Conservation (phyloP, 2,113 vertebrate genomes). For the Gadus macrocephalus region DNA sequence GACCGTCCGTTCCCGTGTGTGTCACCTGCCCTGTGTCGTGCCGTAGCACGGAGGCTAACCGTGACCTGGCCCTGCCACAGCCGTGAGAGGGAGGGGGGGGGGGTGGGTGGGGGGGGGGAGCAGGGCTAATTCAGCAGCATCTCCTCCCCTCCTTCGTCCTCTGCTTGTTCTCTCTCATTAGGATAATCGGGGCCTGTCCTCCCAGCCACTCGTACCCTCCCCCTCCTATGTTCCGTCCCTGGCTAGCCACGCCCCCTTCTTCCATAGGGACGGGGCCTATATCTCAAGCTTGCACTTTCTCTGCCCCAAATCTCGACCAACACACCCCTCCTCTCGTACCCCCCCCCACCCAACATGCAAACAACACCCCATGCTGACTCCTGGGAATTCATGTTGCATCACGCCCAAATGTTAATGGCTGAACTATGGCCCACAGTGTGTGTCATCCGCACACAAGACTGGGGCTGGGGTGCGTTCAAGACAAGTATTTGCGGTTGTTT, state of each 20-base stretch:
- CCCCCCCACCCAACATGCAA: neutral
- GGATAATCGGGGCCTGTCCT: conserved; percentile 71
- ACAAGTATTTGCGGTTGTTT: no score
- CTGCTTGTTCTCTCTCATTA: conserved; percentile 71
- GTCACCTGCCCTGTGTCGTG: no score
- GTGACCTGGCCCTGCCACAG: no score
- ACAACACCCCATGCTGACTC: neutral
- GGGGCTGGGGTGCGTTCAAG: no score
- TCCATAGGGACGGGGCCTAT: conserved; percentile 33
- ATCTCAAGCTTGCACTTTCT: neutral
- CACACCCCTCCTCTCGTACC: conserved; percentile 7
- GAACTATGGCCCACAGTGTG: neutral
- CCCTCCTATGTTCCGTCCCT: conserved; percentile 36
- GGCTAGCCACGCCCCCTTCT: conserved; percentile 6
- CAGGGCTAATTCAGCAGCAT: conserved; percentile 59
- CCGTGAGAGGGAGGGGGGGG: no score
- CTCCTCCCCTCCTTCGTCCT: conserved; percentile 66
- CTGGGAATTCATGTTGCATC: conserved; percentile 5
- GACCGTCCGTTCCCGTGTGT: no score
- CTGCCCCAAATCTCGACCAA: neutral
- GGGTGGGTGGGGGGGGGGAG: no score
- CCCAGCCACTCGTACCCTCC: conserved; percentile 54
- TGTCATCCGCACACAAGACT: no score
- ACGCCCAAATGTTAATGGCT: neutral
- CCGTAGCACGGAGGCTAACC: no score